Conservation (phyloP, 2,888 invertebrate genomes). For the Phyllotreta cruciferae region DNA sequence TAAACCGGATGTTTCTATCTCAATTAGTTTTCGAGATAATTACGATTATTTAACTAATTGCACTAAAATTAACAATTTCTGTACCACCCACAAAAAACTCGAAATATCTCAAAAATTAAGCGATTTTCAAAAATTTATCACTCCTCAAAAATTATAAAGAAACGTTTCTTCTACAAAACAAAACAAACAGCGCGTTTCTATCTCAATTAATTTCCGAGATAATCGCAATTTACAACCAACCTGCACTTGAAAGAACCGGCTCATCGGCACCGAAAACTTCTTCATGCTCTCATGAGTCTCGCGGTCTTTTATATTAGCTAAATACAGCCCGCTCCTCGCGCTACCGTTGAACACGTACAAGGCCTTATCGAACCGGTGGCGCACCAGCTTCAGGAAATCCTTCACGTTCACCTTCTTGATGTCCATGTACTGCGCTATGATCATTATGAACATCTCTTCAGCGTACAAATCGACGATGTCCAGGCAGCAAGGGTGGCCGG, state of each 20-base stretch:
- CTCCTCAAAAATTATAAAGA: too few species aligned
- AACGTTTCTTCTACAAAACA: too few species aligned
- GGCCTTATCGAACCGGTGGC: neutral
- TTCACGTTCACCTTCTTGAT: neutral
- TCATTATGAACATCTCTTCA: neutral
- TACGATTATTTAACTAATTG: too few species aligned
- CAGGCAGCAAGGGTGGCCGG: neutral
- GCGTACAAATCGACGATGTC: neutral
- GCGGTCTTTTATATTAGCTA: neutral
- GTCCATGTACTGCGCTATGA: neutral
- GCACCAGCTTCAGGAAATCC: neutral
- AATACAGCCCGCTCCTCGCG: neutral
- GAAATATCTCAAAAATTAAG: too few species aligned
- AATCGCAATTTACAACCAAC: too few species aligned
- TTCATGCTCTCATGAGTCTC: neutral
- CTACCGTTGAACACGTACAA: neutral
- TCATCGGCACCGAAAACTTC: neutral
- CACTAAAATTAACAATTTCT: too few species aligned
- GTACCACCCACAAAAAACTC: too few species aligned
- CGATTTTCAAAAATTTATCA: too few species aligned
- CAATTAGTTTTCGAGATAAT: too few species aligned
- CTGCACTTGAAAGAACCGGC: slow-evolving; percentile 8
- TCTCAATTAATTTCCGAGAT: too few species aligned
- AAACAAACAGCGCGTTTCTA: too few species aligned
- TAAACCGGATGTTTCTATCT: too few species aligned